Percentiles rank a stretch among this genome's conserved stretches.
Conservation (phyloP, 2,797 vertebrate species). For the Cynodonichthys magdalenae region DNA sequence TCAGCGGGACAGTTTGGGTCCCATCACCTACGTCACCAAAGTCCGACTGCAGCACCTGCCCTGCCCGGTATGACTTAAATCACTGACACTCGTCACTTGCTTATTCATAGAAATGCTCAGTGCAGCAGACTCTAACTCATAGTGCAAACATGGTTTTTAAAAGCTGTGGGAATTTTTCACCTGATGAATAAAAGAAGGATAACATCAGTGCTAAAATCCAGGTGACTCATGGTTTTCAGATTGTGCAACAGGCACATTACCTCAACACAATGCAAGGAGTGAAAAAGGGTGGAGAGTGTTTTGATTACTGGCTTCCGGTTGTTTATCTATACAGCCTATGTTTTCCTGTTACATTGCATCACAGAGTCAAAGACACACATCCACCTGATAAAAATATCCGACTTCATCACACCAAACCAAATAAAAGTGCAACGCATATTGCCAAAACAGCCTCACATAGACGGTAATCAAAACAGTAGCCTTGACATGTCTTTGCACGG, state of each 20-base stretch:
- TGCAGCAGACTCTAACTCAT: conserved; percentile 14
- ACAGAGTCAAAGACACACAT: conserved; percentile 24
- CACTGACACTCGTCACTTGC: not conserved
- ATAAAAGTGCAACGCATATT: conserved; percentile 21
- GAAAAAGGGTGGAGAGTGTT: conserved; percentile 39
- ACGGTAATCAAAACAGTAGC: conserved; percentile 41
- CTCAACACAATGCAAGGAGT: conserved; percentile 32
- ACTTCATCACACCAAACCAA: conserved; percentile 14
- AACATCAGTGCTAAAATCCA: conserved; percentile 27
- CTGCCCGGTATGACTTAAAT: conserved; percentile 84
- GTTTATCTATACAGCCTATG: not conserved
- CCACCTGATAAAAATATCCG: not conserved
- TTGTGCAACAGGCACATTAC: conserved; percentile 58
- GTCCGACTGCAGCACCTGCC: conserved; percentile 93
- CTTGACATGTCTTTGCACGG: conserved; percentile 42
- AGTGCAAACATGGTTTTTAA: conserved; percentile 34
- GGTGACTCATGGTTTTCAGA: conserved; percentile 55
- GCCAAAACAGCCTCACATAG: not conserved
- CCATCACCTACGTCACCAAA: conserved; percentile 88
- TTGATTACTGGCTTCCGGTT: not conserved
- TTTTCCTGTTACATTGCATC: conserved; percentile 13
- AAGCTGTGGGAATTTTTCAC: conserved; percentile 42
- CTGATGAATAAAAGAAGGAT: conserved; percentile 24
- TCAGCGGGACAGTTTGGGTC: conserved; percentile 84
- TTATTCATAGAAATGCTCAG: conserved; percentile 31